Base-by-base conservation (phyloP, 1,140 invertebrate species). In the Myzus persicae region DNA sequence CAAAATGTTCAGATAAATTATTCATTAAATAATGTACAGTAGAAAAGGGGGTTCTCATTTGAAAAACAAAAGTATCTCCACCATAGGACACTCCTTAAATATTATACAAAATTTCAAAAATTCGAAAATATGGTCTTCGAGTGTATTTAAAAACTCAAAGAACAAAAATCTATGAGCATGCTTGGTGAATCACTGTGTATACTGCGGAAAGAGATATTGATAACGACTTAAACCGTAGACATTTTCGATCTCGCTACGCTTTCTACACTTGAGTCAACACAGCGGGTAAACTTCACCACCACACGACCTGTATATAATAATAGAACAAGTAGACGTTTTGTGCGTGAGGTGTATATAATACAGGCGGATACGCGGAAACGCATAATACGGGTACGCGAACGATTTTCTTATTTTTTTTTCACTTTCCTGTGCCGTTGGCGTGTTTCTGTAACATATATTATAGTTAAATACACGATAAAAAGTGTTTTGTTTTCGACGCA, bases 361-460 rank as follows among this genome's bases (percentile, higher is more conserved):
- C 59, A 76, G 14, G 59, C 14, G 59, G 26, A 59, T 31, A 31
- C 54, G 26, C 59, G 31, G 31, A 18, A 76, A 76, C n/a, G 14
- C n/a, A n/a, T 76, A 76, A n/a, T 76, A n/a, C 26, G 38, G 7
- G 24, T 84, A 84, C 24, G 38, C 9, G 8, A 40, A 84, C 22
- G 82, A 26, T 26, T 84, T 84, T 84, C 40, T 84, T 84, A 26
- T 40, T 24, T 84, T 84, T 84, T 84, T 84, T 84, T 84, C 26
- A 31, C 82, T 42, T 24, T 40, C 24, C 82, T 22, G 40, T 26
- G 40, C 82, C 40, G 82, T 42, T 84, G 40, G 22, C 82, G 82
- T 84, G 82, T 84, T 84, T 31, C 40, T 84, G 26, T 84, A 40
- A 84, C 42, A 84, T 84, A 84, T 42, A 40, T 84, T n/a, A 76